Evolutionary conservation across 2,888 invertebrate genomes (phyloP).

Genomic region (Chalcis sispes): DNA sequence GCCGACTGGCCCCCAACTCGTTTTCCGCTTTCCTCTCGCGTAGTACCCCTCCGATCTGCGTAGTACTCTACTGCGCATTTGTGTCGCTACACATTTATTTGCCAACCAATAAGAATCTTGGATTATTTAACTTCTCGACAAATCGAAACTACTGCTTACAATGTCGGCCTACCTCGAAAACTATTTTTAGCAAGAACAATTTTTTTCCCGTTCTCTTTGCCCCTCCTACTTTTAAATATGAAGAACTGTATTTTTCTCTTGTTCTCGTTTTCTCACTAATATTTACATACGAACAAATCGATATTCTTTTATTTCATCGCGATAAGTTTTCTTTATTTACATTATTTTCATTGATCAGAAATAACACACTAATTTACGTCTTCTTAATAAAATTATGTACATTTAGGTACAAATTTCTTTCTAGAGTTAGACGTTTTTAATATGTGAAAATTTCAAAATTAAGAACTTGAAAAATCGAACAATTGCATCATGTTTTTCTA

Average conservation of each 20-base stretch:
- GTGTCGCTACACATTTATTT: background rate
- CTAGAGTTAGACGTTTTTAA: background rate
- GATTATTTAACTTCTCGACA: background rate
- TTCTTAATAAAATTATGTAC: constrained; percentile 11
- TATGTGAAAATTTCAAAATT: background rate
- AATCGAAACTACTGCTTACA: background rate
- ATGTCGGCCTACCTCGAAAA: background rate
- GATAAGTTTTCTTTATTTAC: background rate
- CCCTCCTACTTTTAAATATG: background rate
- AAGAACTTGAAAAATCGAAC: no score
- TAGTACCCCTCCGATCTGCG: constrained; percentile 27
- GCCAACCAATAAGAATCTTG: background rate
- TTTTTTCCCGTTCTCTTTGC: background rate
- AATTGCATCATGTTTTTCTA: constrained; percentile 7
- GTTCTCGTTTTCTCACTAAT: background rate
- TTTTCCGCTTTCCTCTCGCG: constrained; percentile 45
- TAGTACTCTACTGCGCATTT: constrained; percentile 19
- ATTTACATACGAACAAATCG: background rate
- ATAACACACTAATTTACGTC: background rate
- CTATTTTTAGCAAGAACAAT: constrained; percentile 52
- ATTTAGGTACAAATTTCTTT: constrained; percentile 11
- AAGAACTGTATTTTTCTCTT: background rate
- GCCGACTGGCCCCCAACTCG: constrained; percentile 49
- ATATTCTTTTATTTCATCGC: no score
- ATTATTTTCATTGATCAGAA: background rate